Percentiles rank a stretch among this genome's conserved stretches.
phyloP scores from a whole-genome alignment of 2,888 invertebrate species.

The Parapristionchus giblindavisi region DNA sequence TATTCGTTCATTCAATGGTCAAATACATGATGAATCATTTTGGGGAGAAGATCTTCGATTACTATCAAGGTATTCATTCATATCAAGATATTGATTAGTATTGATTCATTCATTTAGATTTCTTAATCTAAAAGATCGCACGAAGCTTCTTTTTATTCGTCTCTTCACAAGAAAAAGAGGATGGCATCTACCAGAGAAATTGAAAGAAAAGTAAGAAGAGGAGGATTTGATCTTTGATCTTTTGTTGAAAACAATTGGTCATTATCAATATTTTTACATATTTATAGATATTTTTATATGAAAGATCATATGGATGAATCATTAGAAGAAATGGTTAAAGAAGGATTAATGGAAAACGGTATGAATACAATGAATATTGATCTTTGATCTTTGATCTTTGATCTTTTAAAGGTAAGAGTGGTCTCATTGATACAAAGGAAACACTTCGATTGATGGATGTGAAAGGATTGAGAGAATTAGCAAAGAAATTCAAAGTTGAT shows the following conservation, averaged over 20 bases:
- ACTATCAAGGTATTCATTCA: neutral
- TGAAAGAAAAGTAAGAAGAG: conserved; percentile 30
- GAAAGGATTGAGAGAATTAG: neutral
- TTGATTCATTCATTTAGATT: neutral
- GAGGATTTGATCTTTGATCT: neutral
- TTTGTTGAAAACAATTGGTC: neutral
- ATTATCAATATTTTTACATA: neutral
- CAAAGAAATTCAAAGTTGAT: conserved; percentile 32
- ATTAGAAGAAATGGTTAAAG: neutral
- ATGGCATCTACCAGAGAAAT: conserved; percentile 35
- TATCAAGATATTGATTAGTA: neutral
- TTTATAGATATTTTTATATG: conserved; percentile 10
- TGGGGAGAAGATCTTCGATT: conserved; percentile 32
- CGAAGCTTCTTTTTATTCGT: conserved; percentile 37
- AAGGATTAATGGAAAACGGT: conserved; percentile 18
- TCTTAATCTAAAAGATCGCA: conserved; percentile 27
- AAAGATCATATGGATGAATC: conserved; percentile 6
- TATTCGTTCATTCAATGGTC: neutral
- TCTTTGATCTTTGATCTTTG: neutral
- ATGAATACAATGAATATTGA: neutral
- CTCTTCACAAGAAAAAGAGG: conserved; percentile 28
- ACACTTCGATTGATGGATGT: neutral
- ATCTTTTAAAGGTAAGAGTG: conserved; percentile 1
- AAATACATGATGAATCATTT: conserved; percentile 19
- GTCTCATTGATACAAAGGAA: neutral